Base-by-base conservation (phyloP, 2,888 invertebrate species). In the Tiphia femorata region DNA sequence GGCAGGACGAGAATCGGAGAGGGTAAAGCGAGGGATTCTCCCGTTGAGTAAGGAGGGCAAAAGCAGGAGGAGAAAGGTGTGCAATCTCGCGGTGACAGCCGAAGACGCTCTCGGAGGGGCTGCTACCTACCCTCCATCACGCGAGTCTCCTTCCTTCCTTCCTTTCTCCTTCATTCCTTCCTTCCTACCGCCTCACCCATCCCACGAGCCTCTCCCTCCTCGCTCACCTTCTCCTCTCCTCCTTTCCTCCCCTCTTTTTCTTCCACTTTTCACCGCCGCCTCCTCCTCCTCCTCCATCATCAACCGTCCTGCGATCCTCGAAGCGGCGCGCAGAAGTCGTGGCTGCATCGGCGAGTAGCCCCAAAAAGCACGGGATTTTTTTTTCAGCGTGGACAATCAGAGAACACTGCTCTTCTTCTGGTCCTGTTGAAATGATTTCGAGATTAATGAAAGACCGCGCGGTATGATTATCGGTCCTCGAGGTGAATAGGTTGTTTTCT, bases 181-280 rank as follows among this genome's bases (percentile, higher is more conserved):
- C 51, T 51, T 59, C 59, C 62, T 67, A 64, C 66, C 64, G 60
- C 57, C 57, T 52, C 48, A 63, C 64, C 68, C 73, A 70, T 76
- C 77, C 70, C 69, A 66, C 58, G 55, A 63, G 50, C 47, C 51
- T 44, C 64, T 58, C 61, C 56, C 52, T 43, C 33, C 42, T 58
- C 7, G 12, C 35, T 14, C 16, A 14, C 14, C 16, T 4, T n/a
- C 33, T 33, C 12, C 25, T 23, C 25, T 42, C 42, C 27, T 17
- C 14, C 23, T 12, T 3, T 12, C 23, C 12, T 23, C n/a, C 12
- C 12, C 8, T 33, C 33, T n/a, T 12, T 33, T 12, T 12, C 7
- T 35, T 14, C 3, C 35, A n/a, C 3, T 7, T 14, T 7, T 7
- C 14, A 12, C 35, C 14, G 12, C 12, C 14, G 35, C 16, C 8